These are phyloP conservation scores for Lithobates pipiens DNA, from an alignment of 2,797 vertebrate species.

Conservation along the genomic window DNA sequence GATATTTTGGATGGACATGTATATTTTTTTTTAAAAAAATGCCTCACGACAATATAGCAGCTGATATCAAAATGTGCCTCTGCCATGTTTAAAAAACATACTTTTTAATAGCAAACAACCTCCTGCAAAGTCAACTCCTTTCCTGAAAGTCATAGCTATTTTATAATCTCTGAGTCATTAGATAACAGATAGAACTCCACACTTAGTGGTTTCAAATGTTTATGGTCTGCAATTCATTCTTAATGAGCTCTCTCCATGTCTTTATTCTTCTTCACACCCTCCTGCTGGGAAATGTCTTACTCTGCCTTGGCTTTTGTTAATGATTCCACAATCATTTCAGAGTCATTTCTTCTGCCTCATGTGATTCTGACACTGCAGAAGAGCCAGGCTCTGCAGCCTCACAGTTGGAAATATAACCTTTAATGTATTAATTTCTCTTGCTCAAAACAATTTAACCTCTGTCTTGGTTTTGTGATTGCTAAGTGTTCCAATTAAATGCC, in stretches of 20 bases:
- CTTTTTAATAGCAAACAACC: constrained; percentile 77
- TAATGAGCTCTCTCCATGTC: constrained; percentile 87
- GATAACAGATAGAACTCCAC: constrained; percentile 86
- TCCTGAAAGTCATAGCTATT: constrained; percentile 84
- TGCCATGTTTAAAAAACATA: constrained; percentile 65
- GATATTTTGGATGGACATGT: too few species aligned
- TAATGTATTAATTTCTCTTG: constrained; percentile 88
- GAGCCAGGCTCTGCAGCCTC: constrained; percentile 81
- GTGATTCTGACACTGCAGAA: constrained; percentile 81
- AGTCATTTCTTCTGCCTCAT: constrained; percentile 85
- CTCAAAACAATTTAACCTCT: constrained; percentile 89
- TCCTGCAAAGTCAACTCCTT: constrained; percentile 83
- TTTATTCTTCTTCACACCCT: constrained; percentile 82
- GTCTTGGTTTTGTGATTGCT: constrained; percentile 85
- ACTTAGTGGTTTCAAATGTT: constrained; percentile 87
- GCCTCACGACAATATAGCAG: not conserved
- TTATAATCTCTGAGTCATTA: constrained; percentile 89
- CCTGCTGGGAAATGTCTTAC: constrained; percentile 87
- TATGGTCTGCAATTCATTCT: constrained; percentile 89
- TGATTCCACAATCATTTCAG: constrained; percentile 84
- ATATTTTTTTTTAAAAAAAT: too few species aligned
- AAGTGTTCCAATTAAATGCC: constrained; percentile 85
- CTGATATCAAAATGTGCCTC: constrained; percentile 1
- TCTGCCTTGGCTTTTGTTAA: constrained; percentile 84
- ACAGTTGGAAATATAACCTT: constrained; percentile 86